phyloP scores from a whole-genome alignment of 2,113 vertebrate genomes.

The Amphiprion percula region DNA sequence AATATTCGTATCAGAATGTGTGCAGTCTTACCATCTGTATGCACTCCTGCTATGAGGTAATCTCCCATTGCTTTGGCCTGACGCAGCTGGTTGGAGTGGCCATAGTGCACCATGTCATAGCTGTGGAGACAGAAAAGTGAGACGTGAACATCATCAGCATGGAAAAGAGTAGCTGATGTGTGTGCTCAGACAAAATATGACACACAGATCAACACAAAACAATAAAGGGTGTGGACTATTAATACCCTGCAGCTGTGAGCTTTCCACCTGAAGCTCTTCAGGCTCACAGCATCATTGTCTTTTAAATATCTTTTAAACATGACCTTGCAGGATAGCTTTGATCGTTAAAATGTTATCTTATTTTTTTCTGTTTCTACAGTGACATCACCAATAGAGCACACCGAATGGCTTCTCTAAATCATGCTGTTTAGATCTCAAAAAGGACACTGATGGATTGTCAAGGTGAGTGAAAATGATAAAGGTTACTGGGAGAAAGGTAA shows the following conservation, averaged over 20 bases:
- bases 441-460: background rate
- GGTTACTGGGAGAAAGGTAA: slow-evolving; percentile 45
- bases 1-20: no score
- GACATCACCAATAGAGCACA: background rate
- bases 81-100: slow-evolving; percentile 97
- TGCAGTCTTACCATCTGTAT: slow-evolving; percentile 90
- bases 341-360: background rate
- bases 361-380: background rate
- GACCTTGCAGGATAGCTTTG: background rate
- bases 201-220: background rate
- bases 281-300: background rate
- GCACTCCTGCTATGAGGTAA: slow-evolving; percentile 93
- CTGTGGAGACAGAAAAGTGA: slow-evolving; percentile 75
- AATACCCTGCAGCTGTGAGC: background rate
- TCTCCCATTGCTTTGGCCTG: slow-evolving; percentile 97
- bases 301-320: background rate
- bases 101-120: slow-evolving; percentile 99
- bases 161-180: background rate
- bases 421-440: background rate
- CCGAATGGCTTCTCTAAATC: background rate
- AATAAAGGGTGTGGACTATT: background rate
- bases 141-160: background rate
- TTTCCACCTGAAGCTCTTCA: background rate
- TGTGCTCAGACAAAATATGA: background rate
- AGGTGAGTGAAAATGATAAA: slow-evolving; percentile 10